Conservation (phyloP, 2,797 vertebrate species). For the Tenualosa thibaudeaui region DNA sequence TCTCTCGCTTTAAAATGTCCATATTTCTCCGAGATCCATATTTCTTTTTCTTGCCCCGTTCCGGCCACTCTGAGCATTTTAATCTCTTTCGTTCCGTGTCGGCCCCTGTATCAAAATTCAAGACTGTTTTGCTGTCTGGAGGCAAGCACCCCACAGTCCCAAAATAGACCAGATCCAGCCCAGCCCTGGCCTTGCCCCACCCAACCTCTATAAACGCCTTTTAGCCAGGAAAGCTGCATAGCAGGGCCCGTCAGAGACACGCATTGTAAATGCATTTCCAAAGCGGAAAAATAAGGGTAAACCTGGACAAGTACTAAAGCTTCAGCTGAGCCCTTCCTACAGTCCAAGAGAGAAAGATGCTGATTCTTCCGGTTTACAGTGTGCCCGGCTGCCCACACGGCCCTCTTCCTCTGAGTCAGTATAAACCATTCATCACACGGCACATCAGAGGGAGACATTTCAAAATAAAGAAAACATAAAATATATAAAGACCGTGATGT, state of each 20-base stretch:
- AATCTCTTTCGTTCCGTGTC: background rate
- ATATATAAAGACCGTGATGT: background rate
- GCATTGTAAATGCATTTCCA: slow-evolving; percentile 35
- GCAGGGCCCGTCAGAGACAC: slow-evolving; percentile 36
- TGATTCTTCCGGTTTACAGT: slow-evolving; percentile 19
- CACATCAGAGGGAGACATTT: slow-evolving; percentile 8
- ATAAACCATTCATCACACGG: background rate
- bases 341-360: slow-evolving; percentile 9
- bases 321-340: slow-evolving; percentile 10
- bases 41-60: slow-evolving; percentile 1
- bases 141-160: slow-evolving; percentile 44
- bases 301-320: slow-evolving; percentile 48
- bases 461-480: slow-evolving; percentile 19
- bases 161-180: slow-evolving; percentile 47
- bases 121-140: slow-evolving; percentile 43
- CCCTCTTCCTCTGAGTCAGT: background rate
- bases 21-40: background rate
- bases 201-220: slow-evolving; percentile 50
- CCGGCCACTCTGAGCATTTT: background rate
- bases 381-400: background rate
- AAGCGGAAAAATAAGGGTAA: slow-evolving; percentile 48
- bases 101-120: slow-evolving; percentile 45
- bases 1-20: background rate
- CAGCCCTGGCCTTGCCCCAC: slow-evolving; percentile 42
- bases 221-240: slow-evolving; percentile 51